A percentile compares a stretch with the other conserved stretches of the same genome.
Evolutionary conservation across 2,113 vertebrate species (phyloP).

Genomic region (Dasyprocta punctata): DNA sequence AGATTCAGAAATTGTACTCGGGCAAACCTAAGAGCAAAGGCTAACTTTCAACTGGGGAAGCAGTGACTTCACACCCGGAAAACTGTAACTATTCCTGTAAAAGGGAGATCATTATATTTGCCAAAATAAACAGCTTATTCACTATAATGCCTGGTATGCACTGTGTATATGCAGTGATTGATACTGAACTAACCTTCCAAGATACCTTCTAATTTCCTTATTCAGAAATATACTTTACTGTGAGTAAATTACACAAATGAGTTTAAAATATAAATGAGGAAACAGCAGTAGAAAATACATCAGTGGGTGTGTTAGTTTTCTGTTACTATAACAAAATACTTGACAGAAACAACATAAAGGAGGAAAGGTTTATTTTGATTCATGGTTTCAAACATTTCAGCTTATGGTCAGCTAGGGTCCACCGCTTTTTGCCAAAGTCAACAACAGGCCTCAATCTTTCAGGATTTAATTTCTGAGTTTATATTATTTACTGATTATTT

Average conservation of each 20-base stretch:
- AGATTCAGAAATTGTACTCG: not conserved
- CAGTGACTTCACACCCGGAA: not conserved
- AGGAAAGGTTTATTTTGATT: not conserved
- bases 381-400: not conserved
- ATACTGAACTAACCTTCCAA: not conserved
- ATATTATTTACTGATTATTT: not conserved
- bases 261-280: not conserved
- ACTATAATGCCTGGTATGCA: not conserved
- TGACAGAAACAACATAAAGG: not conserved
- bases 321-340: not conserved
- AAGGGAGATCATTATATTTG: not conserved
- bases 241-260: not conserved
- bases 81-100: not conserved
- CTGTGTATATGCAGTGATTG: not conserved
- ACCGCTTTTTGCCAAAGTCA: not conserved
- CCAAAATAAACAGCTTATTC: not conserved
- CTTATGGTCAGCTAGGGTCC: not conserved
- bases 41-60: not conserved
- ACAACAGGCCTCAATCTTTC: not conserved
- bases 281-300: not conserved
- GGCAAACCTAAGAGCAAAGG: not conserved
- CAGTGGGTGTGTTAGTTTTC: not conserved
- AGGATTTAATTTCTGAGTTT: not conserved
- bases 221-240: not conserved
- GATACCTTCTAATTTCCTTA: not conserved